phyloP scores from a whole-genome alignment of 2,888 invertebrate genomes.

The Coleophora deauratella region DNA sequence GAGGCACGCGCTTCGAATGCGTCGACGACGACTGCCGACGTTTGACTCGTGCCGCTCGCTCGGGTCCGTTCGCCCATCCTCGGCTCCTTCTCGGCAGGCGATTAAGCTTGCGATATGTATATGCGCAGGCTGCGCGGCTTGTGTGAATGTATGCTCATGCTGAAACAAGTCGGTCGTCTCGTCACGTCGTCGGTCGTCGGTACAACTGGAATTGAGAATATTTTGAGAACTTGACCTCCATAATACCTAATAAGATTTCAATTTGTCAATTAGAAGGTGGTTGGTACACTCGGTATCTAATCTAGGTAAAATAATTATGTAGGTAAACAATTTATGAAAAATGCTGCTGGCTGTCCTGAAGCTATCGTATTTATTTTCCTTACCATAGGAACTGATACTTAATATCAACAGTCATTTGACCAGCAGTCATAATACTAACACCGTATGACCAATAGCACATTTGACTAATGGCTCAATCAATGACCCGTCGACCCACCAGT shows the following conservation, averaged over 20 bases:
- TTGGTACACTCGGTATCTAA: slow-evolving; percentile 61
- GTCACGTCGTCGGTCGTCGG: slow-evolving; percentile 41
- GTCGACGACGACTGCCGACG: slow-evolving; percentile 41
- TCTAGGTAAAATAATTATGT: too few species aligned
- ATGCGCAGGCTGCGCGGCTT: not conserved
- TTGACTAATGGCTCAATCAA: too few species aligned
- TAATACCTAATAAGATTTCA: slow-evolving; percentile 81
- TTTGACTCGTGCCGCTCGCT: slow-evolving; percentile 58
- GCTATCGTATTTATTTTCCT: too few species aligned
- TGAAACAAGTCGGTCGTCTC: not conserved
- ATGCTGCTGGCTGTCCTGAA: not conserved
- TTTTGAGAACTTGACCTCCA: slow-evolving; percentile 71
- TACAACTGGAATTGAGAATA: too few species aligned
- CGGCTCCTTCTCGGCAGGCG: slow-evolving; percentile 37
- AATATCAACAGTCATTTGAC: too few species aligned
- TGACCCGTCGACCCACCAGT: too few species aligned
- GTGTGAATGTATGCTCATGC: not conserved
- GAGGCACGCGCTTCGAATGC: slow-evolving; percentile 83
- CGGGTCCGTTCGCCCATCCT: slow-evolving; percentile 54
- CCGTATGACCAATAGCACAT: too few species aligned
- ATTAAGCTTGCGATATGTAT: too few species aligned
- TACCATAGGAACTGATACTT: too few species aligned
- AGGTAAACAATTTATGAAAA: not conserved
- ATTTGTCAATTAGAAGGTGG: slow-evolving; percentile 80
- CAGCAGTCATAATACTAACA: too few species aligned